Percentiles rank a stretch among this genome's conserved stretches.
Conservation (phyloP, 2,888 invertebrate species). For the Campoplex capitator region DNA sequence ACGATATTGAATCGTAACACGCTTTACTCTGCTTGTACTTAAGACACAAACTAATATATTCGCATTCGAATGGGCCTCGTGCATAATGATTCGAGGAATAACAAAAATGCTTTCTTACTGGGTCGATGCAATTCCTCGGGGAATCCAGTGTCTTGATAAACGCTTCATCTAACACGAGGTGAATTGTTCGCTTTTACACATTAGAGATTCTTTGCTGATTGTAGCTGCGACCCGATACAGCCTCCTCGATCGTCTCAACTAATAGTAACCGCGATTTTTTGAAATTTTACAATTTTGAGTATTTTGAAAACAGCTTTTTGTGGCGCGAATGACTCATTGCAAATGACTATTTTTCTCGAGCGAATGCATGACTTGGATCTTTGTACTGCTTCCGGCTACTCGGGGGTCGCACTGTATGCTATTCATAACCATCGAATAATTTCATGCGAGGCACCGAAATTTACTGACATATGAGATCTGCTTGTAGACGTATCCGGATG, state of each 20-base stretch:
- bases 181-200: neutral
- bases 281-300: no score
- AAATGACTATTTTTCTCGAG: no score
- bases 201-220: neutral
- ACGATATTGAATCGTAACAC: constrained; percentile 20
- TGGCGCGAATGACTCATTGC: no score
- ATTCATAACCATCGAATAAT: neutral
- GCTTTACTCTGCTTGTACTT: neutral
- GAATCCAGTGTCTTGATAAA: neutral
- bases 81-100: neutral
- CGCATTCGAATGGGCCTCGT: neutral
- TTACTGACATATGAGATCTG: neutral
- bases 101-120: neutral
- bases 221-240: neutral
- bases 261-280: no score
- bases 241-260: no score
- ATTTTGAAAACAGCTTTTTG: no score
- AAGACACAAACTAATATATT: neutral
- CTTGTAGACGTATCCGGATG: neutral
- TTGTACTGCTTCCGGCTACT: no score
- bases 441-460: neutral
- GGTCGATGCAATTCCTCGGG: neutral
- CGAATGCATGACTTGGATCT: no score
- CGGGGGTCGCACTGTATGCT: neutral
- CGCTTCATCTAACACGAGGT: neutral